phyloP scores from a whole-genome alignment of 2,113 vertebrate species.

The Ceratotherium simum region DNA sequence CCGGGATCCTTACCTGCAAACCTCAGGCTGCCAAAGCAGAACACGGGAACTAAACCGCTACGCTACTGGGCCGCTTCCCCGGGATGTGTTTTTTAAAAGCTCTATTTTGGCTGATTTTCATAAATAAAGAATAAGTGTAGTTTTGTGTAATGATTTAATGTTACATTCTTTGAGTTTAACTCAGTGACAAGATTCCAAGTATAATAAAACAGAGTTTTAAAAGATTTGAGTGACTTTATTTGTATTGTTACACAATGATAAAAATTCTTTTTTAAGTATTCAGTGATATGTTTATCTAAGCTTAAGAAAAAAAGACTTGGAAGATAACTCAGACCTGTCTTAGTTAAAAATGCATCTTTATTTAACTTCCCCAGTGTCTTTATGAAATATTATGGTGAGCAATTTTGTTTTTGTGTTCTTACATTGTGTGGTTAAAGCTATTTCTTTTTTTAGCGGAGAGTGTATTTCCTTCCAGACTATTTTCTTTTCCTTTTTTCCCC shows the following conservation, averaged over 20 bases:
- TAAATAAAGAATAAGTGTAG: neutral
- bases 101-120: slow-evolving; percentile 52
- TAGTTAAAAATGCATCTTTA: neutral
- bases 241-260: slow-evolving; percentile 39
- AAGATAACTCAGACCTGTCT: neutral
- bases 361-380: neutral
- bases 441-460: neutral
- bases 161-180: slow-evolving; percentile 41
- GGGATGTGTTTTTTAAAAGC: neutral
- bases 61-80: too few relatives aligned
- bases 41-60: too few relatives aligned
- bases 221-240: slow-evolving; percentile 18
- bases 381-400: neutral
- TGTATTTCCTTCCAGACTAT: neutral
- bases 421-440: neutral
- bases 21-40: too few relatives aligned
- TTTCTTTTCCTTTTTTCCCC: neutral
- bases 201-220: neutral
- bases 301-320: neutral
- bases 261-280: neutral
- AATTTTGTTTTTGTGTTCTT: slow-evolving; percentile 44
- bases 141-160: slow-evolving; percentile 37
- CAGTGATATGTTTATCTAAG: neutral
- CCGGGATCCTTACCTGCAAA: too few relatives aligned
- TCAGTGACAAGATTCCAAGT: slow-evolving; percentile 1